Base-by-base conservation (phyloP, 2,888 invertebrate genomes). In the Neoscelio sp. region DNA sequence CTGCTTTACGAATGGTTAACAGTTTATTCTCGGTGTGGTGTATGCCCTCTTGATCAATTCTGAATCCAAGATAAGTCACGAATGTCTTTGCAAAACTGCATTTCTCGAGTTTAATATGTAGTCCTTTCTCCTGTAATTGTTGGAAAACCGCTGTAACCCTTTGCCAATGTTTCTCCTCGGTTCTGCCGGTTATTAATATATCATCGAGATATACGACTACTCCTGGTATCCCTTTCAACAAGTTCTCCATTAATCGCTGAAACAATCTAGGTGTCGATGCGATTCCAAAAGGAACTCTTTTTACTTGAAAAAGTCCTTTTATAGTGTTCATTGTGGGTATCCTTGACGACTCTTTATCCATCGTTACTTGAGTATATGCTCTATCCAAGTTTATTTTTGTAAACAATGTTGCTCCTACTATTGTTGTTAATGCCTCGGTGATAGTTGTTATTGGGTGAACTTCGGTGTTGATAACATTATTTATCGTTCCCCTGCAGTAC, bases 131-230 rank as follows among this genome's bases (percentile, higher is more conserved):
- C n/a, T n/a, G n/a, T n/a, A n/a, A n/a, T n/a, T n/a, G n/a, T n/a
- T n/a, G n/a, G n/a, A n/a, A n/a, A n/a, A n/a, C n/a, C n/a, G n/a
- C n/a, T n/a, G n/a, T n/a, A n/a, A n/a, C n/a, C n/a, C n/a, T n/a
- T n/a, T n/a, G n/a, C n/a, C 75, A 4, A 81, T 52, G 10, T 50
- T 5, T 40, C 86, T 78, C 1, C 84, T 52, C 26, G 76, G 86
- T 23, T 23, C 10, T 23, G 17, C 46, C 46, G 2, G 28, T 58
- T 0, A 58, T 38, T 1, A 26, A 8, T 0, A 42, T 17, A 28
- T 42, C 42, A 28, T 58, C 28, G 2, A n/a, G 28, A 4, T 23
- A 56, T 0, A 1, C 13, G 2, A 20, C 8, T 13, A 13, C 8
- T 1, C 40, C 40, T 5, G 10, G 8, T 0, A 20, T 7, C 0